Conservation (phyloP, 2,888 invertebrate species). For the Amphipyra tragopoginis region DNA sequence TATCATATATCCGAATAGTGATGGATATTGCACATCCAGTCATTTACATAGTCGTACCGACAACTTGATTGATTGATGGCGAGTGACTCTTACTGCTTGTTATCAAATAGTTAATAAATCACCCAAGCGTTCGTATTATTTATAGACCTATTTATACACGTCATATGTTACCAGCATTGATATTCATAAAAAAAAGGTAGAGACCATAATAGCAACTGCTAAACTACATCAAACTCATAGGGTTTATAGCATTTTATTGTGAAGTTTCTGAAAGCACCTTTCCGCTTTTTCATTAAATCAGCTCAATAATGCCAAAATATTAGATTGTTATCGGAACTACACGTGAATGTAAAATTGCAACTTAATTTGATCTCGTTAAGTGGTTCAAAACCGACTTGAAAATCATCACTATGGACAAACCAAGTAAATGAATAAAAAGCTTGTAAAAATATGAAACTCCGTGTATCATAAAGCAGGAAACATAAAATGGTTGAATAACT, state of each 20-base stretch:
- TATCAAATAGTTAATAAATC: slow-evolving; percentile 71
- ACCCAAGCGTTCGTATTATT: slow-evolving; percentile 54
- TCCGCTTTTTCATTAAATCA: too few relatives aligned
- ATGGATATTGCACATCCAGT: slow-evolving; percentile 64
- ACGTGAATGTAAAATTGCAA: too few relatives aligned
- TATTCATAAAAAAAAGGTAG: not conserved
- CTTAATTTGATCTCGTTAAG: too few relatives aligned
- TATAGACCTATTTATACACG: slow-evolving; percentile 46
- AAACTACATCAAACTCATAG: too few relatives aligned
- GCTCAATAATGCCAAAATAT: too few relatives aligned
- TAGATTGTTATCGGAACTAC: too few relatives aligned
- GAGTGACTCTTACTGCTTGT: slow-evolving; percentile 67
- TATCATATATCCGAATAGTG: slow-evolving; percentile 26
- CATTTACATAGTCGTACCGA: slow-evolving; percentile 69
- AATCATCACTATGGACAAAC: too few relatives aligned
- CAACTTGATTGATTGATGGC: slow-evolving; percentile 71
- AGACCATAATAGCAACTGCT: not conserved
- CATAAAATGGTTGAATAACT: not conserved
- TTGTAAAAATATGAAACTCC: not conserved
- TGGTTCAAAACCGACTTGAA: too few relatives aligned
- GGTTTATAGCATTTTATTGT: too few relatives aligned
- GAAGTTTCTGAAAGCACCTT: too few relatives aligned
- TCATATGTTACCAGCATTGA: slow-evolving; percentile 15
- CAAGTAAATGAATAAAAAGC: not conserved
- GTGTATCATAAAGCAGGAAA: not conserved